Evolutionary conservation across 2,797 vertebrate genomes (phyloP), one percentile per base, ranked within the genome.

Genomic region (Eremophila alpestris): DNA sequence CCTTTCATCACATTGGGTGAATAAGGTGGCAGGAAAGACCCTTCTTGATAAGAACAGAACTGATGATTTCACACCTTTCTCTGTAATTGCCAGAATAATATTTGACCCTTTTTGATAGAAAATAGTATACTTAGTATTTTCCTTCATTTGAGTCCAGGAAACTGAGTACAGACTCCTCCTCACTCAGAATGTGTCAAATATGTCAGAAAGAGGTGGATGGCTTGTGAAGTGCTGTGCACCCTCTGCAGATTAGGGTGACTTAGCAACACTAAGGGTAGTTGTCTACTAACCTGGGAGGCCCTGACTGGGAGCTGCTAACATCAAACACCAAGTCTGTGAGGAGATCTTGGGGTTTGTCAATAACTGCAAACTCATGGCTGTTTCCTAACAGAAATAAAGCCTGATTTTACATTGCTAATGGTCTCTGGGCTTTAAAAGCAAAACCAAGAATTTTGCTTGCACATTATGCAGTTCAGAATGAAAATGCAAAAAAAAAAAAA

Each of bases 1-100:
- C 5, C 30, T 46, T 29, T 34, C 52, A 24, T 24, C n/a, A 45
- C 40, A 21, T 54, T 55, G 40, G 13, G 8, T 30, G 54, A 58
- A 30, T 1, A 2, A 29, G 14, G 8, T 1, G 0, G 12, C 1
- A 0, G 9, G 11, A 13, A 67, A 48, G 9, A 62, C 13, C 3
- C 7, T 30, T 48, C 19, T 67, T 43, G 4, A 6, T 36, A n/a
- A 58, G 15, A 26, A 16, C 3, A n/a, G 9, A 45, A 30, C 26
- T 46, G 16, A 29, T 9, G 14, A 67, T 5, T 4, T 10, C 23
- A 30, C 24, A 64, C 7, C 20, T 68, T 26, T 49, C 54, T 68
- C 43, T 69, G 19, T 60, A 18, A 46, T 27, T 60, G 12, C 4
- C 27, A 48, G 45, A 8, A 1, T n/a, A 56, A 32, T 6, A 54